A percentile compares a stretch with the other conserved stretches of the same genome.
These are phyloP conservation scores for Circaetus gallicus DNA, from an alignment of 2,113 vertebrate species.

Conservation along the genomic window DNA sequence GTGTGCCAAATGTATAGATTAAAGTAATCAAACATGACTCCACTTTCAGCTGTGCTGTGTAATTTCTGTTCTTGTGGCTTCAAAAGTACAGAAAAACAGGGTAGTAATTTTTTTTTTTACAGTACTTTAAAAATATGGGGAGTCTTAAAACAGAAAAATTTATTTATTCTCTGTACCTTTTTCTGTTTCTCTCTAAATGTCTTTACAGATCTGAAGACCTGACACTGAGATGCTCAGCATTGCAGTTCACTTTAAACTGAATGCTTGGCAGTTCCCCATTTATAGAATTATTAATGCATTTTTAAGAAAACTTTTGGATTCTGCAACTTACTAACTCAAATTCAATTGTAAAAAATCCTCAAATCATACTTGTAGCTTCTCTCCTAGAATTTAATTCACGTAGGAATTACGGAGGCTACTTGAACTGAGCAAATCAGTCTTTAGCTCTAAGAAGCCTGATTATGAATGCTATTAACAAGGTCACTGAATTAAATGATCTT, in stretches of 20 bases:
- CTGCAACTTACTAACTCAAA: background rate
- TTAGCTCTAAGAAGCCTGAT: background rate
- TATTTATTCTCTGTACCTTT: background rate
- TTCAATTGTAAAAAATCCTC: background rate
- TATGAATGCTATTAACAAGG: background rate
- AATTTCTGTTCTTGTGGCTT: background rate
- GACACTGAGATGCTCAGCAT: background rate
- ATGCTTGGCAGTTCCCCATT: background rate
- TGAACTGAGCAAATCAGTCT: background rate
- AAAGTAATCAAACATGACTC: background rate
- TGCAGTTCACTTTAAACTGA: background rate
- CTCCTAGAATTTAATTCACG: background rate
- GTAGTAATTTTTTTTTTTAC: background rate
- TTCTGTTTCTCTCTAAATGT: background rate
- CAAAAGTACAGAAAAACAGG: background rate
- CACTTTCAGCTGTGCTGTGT: background rate
- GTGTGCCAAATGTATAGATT: background rate
- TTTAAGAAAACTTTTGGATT: background rate
- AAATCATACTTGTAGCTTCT: background rate
- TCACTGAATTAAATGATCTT: background rate
- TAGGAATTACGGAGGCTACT: background rate
- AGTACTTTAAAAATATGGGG: background rate
- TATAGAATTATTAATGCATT: background rate
- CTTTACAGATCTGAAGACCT: background rate
- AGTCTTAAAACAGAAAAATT: background rate